Evolutionary conservation across 2,888 invertebrate genomes (phyloP).

Genomic region (Ormyrus nitidulus): DNA sequence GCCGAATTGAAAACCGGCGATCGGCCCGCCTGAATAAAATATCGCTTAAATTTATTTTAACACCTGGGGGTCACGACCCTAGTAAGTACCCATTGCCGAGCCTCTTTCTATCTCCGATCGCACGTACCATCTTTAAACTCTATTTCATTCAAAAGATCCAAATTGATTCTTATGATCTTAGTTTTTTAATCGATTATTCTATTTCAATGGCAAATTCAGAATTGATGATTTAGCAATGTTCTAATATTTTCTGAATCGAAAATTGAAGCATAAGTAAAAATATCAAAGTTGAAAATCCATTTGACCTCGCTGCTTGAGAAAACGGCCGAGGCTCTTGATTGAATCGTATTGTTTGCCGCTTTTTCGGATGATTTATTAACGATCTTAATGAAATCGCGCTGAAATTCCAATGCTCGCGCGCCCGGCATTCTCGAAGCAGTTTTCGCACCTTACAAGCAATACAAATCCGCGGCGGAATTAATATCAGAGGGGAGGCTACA

Average conservation of each 20-base stretch:
- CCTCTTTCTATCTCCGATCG: slow-evolving; percentile 58
- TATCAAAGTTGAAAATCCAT: too few relatives aligned
- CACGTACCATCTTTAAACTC: slow-evolving; percentile 10
- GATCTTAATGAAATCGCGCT: slow-evolving; percentile 51
- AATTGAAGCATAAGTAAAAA: too few relatives aligned
- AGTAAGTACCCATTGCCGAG: slow-evolving; percentile 38
- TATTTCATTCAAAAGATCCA: too few relatives aligned
- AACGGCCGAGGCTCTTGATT: background rate
- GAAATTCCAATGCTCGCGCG: slow-evolving; percentile 38
- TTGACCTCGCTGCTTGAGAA: too few relatives aligned
- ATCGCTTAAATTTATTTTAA: slow-evolving; percentile 75
- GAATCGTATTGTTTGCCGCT: background rate
- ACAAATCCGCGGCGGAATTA: slow-evolving; percentile 59
- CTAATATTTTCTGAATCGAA: too few relatives aligned
- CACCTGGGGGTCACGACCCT: slow-evolving; percentile 67
- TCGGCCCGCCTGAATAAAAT: slow-evolving; percentile 75
- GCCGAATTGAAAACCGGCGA: slow-evolving; percentile 75
- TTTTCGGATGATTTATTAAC: slow-evolving; percentile 47
- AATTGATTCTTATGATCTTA: too few relatives aligned
- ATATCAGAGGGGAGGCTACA: slow-evolving; percentile 60
- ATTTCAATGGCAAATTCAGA: too few relatives aligned
- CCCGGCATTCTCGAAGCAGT: slow-evolving; percentile 26
- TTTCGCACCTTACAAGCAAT: slow-evolving; percentile 52
- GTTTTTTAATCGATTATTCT: too few relatives aligned
- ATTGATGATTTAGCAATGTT: too few relatives aligned